Base-by-base conservation (phyloP, 1,140 invertebrate species). In the Zeugodacus cucurbitae region DNA sequence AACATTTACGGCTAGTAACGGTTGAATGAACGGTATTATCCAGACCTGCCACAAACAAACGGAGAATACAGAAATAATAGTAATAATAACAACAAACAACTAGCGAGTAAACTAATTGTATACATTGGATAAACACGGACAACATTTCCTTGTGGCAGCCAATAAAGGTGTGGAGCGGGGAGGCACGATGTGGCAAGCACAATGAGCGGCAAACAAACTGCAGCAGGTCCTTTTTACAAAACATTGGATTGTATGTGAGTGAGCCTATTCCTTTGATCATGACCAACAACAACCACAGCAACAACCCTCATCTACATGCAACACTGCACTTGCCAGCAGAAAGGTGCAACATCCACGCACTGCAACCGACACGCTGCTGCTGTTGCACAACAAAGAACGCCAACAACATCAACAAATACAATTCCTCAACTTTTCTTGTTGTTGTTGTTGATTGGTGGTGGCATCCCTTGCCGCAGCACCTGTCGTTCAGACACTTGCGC, bases 11-110 rank as follows among this genome's bases (percentile, higher is more conserved):
- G 70, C 17, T 26, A 82, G 57, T 87, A 87, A 62, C 86, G 86
- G 86, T 87, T 87, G 86, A 87, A 87, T 34, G 86, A 87, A 87
- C 86, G 86, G 86, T 87, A 64, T 87, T 41, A 87, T 54, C 74
- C 34, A 48, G 41, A 74, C 32, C 29, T 32, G 34, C 67, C 32
- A 74, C 32, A 74, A 74, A 26, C 58, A 62, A 62, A 62, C n/a
- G 10, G n/a, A 7, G n/a, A 26, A 62, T 26, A 20, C 17, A 54
- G 4, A 1, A 17, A 20, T 54, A 20, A 11, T 29, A 29, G 32
- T 67, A 74, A 74, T 7, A 82, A 48, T n/a, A 26, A 34, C 41
- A 48, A n/a, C n/a, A n/a, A n/a, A n/a, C n/a, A n/a, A n/a, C n/a
- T n/a, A 82, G 4, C 41, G 41, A 82, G 41, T 26, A 54, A 48